A percentile compares a stretch with the other conserved stretches of the same genome.
Conservation (phyloP, 2,113 vertebrate genomes). For the Loxodonta africana region DNA sequence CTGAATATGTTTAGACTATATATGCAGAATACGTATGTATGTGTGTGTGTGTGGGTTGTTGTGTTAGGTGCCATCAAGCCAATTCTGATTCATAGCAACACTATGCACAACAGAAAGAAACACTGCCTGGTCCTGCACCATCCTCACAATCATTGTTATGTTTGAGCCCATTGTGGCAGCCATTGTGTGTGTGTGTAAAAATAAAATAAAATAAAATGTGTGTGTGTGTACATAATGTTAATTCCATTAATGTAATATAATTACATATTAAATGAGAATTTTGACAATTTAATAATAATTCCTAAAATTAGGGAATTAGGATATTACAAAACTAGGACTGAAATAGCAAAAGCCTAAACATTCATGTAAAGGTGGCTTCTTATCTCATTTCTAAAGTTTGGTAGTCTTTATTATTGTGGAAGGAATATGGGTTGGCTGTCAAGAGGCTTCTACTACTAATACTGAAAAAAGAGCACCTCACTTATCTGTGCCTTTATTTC, state of each 20-base stretch:
- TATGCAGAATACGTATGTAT: background rate
- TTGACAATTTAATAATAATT: background rate
- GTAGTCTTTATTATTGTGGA: background rate
- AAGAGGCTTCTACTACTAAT: background rate
- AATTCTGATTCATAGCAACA: too few species aligned
- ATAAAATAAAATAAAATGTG: too few species aligned
- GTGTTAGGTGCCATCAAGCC: too few species aligned
- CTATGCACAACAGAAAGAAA: too few species aligned
- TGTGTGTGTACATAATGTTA: too few species aligned
- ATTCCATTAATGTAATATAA: background rate
- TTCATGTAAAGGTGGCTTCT: background rate
- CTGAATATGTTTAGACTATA: background rate
- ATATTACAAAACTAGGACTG: background rate
- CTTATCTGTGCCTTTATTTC: background rate
- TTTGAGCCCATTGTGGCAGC: too few species aligned
- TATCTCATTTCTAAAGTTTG: constrained; percentile 29
- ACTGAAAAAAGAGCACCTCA: background rate
- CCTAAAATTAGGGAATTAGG: background rate
- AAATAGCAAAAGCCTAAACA: background rate
- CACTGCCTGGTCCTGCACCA: too few species aligned
- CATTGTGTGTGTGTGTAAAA: too few species aligned
- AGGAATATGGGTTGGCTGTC: background rate
- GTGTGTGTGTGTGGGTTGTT: background rate
- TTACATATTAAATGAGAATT: background rate
- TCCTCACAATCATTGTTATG: too few species aligned